Conservation (phyloP, 2,888 invertebrate species). For the Seira ritae region DNA sequence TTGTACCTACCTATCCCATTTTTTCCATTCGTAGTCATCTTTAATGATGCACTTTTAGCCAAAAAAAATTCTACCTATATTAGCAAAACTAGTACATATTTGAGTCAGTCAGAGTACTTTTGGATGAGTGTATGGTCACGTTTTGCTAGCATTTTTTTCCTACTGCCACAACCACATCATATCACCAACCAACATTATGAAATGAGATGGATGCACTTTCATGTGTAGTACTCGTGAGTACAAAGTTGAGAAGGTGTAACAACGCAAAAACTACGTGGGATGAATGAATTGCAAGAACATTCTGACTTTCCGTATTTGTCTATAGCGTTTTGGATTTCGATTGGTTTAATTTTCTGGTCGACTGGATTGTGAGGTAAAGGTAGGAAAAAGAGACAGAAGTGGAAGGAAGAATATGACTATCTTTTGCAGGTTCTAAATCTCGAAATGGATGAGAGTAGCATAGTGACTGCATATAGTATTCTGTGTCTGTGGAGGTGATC, state of each 20-base stretch:
- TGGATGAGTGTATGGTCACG: not conserved
- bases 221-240: slow-evolving; percentile 5
- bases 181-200: not conserved
- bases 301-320: slow-evolving; percentile 49
- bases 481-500: not conserved
- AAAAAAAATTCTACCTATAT: not conserved
- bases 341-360: slow-evolving; percentile 54
- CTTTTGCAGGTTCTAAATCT: not conserved
- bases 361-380: slow-evolving; percentile 36
- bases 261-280: slow-evolving; percentile 48
- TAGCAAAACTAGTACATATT: not conserved
- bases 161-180: not conserved
- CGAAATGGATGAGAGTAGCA: not conserved
- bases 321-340: slow-evolving; percentile 45
- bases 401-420: not conserved
- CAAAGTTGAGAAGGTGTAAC: slow-evolving; percentile 35
- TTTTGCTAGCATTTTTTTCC: not conserved
- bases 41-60: slow-evolving; percentile 42
- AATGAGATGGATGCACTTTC: slow-evolving; percentile 20
- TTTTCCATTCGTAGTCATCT: slow-evolving; percentile 44
- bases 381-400: slow-evolving; percentile 15
- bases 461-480: not conserved
- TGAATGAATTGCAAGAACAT: slow-evolving; percentile 42
- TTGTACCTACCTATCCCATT: slow-evolving; percentile 22
- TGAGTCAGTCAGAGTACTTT: not conserved